A percentile compares a stretch with the other conserved stretches of the same genome.
These are phyloP conservation scores for Amblyteles armatorius DNA, from an alignment of 2,888 invertebrate species.

Conservation along the genomic window DNA sequence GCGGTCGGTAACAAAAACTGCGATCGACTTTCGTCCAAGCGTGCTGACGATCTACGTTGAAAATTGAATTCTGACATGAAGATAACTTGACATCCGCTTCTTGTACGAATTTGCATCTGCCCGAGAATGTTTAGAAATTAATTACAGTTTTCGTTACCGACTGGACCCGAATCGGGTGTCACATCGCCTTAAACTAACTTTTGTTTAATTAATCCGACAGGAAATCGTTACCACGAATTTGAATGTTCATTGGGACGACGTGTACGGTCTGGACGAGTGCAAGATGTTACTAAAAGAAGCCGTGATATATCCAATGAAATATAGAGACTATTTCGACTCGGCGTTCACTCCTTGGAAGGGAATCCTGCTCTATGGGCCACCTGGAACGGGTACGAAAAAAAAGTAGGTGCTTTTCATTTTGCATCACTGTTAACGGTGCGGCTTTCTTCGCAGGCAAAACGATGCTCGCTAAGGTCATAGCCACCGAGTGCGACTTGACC, in stretches of 20 bases:
- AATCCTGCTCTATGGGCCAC: conserved; percentile 89
- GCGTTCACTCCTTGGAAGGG: conserved; percentile 92
- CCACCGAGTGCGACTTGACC: conserved; percentile 91
- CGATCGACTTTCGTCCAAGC: background rate
- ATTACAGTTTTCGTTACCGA: no score
- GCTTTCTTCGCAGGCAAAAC: conserved; percentile 89
- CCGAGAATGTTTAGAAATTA: no score
- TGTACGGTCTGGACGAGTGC: conserved; percentile 91
- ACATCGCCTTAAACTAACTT: no score
- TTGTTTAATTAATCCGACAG: conserved; percentile 75
- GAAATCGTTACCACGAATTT: conserved; percentile 89
- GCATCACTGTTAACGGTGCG: background rate
- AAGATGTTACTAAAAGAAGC: conserved; percentile 94
- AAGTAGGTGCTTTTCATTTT: background rate
- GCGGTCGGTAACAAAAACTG: background rate
- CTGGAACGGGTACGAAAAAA: conserved; percentile 88
- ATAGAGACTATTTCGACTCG: conserved; percentile 90
- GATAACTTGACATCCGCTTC: background rate
- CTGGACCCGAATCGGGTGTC: no score
- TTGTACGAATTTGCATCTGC: no score
- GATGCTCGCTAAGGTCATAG: conserved; percentile 94
- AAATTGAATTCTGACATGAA: background rate
- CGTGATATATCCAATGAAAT: conserved; percentile 91
- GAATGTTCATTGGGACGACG: conserved; percentile 92
- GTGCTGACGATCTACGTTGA: no score